These are phyloP conservation scores for Phodopus roborovskii DNA, from an alignment of 2,113 vertebrate species.

Conservation along the genomic window DNA sequence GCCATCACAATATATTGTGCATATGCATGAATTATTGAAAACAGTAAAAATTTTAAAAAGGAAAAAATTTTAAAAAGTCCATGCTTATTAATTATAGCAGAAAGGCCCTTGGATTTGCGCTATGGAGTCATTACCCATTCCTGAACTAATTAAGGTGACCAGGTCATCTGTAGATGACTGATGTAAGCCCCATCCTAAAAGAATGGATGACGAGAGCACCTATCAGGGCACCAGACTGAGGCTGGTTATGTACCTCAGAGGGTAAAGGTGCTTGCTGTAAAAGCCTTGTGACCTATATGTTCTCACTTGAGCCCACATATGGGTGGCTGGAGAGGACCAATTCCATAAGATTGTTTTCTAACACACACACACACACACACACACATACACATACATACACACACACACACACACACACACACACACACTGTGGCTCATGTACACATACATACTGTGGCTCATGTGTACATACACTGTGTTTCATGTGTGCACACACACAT, in stretches of 20 bases:
- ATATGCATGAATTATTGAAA: no score
- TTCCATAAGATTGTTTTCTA: not conserved
- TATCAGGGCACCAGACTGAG: fast-evolving
- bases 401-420: not conserved
- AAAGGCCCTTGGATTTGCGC: not conserved
- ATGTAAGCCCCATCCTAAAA: not conserved
- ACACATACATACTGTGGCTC: not conserved
- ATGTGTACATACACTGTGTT: not conserved
- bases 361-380: not conserved
- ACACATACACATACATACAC: not conserved
- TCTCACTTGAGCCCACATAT: not conserved
- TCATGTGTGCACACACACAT: not conserved
- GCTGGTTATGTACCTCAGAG: not conserved
- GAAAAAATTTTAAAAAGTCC: no score
- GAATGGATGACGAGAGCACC: fast-evolving
- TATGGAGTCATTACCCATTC: not conserved
- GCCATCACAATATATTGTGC: no score
- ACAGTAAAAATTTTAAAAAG: not conserved
- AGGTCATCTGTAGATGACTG: not conserved
- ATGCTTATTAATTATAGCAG: not conserved
- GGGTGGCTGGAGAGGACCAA: not conserved
- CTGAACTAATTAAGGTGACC: not conserved
- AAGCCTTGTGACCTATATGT: not conserved
- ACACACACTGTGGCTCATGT: not conserved
- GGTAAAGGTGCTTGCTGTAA: no score